Conservation (phyloP, 2,888 invertebrate genomes). For the Eilema depressum region DNA sequence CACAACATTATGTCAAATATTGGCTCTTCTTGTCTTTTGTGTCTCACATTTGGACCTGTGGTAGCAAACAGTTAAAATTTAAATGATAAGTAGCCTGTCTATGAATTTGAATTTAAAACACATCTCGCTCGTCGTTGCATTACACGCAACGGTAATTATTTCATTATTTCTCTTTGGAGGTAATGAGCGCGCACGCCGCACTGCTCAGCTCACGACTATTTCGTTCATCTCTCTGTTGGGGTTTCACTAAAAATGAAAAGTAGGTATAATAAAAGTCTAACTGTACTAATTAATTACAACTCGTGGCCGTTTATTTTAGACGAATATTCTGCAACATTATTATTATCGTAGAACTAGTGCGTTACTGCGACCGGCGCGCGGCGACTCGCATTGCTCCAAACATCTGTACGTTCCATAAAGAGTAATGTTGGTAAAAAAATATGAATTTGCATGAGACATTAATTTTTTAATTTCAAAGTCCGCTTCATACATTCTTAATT, state of each 20-base stretch:
- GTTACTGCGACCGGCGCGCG: neutral
- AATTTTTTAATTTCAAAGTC: neutral
- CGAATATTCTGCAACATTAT: slow-evolving; percentile 22
- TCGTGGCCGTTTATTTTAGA: slow-evolving; percentile 27
- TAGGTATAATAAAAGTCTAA: slow-evolving; percentile 33
- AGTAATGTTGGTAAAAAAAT: neutral
- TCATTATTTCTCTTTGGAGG: neutral
- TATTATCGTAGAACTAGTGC: neutral
- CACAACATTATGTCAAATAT: too few species aligned
- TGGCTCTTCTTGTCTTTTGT: too few species aligned
- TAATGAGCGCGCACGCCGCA: slow-evolving; percentile 12
- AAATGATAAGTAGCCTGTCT: too few species aligned
- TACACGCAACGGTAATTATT: neutral
- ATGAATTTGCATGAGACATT: too few species aligned
- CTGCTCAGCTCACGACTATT: neutral
- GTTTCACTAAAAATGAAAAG: slow-evolving; percentile 36
- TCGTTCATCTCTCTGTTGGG: slow-evolving; percentile 30
- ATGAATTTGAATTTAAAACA: too few species aligned
- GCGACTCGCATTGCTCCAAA: neutral
- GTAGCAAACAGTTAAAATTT: too few species aligned
- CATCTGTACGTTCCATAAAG: neutral
- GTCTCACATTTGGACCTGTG: too few species aligned
- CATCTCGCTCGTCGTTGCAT: too few species aligned
- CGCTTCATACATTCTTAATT: neutral
- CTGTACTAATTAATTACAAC: slow-evolving; percentile 38